A percentile compares a stretch with the other conserved stretches of the same genome.
These are phyloP conservation scores for Panzeria rudis DNA, from an alignment of 2,888 invertebrate genomes.

Conservation along the genomic window DNA sequence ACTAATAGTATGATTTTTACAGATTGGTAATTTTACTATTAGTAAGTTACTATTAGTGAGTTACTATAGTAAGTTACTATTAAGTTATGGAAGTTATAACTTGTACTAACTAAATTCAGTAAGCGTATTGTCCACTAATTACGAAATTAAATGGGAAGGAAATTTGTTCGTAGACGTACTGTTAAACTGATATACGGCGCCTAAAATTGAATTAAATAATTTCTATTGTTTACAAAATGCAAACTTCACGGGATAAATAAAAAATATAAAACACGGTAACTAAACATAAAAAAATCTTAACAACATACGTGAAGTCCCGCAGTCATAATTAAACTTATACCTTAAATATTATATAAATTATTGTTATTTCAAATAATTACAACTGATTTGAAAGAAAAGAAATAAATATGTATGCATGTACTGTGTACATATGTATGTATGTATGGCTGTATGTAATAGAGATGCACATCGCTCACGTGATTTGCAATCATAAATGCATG, in stretches of 20 bases:
- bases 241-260: conserved; percentile 2
- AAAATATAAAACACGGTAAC: conserved; percentile 2
- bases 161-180: not conserved
- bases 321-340: conserved; percentile 63
- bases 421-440: too few relatives aligned
- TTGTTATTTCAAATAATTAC: conserved; percentile 23
- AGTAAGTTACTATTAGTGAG: too few relatives aligned
- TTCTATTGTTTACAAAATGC: conserved; percentile 9
- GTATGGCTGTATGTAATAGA: too few relatives aligned
- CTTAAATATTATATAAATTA: conserved; percentile 20
- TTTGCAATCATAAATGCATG: too few relatives aligned
- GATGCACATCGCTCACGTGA: too few relatives aligned
- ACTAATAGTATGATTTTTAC: too few relatives aligned
- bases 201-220: conserved; percentile 25
- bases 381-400: conserved; percentile 18
- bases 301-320: conserved; percentile 25
- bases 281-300: conserved; percentile 6
- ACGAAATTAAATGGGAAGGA: not conserved
- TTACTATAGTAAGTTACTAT: too few relatives aligned
- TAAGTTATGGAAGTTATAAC: too few relatives aligned
- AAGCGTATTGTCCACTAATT: not conserved
- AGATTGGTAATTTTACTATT: too few relatives aligned
- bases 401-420: not conserved
- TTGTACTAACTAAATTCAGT: too few relatives aligned
- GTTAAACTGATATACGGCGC: conserved; percentile 62